A percentile compares a stretch with the other conserved stretches of the same genome.
Evolutionary conservation across 2,888 invertebrate genomes (phyloP).

Genomic region (Hetaerina titia): DNA sequence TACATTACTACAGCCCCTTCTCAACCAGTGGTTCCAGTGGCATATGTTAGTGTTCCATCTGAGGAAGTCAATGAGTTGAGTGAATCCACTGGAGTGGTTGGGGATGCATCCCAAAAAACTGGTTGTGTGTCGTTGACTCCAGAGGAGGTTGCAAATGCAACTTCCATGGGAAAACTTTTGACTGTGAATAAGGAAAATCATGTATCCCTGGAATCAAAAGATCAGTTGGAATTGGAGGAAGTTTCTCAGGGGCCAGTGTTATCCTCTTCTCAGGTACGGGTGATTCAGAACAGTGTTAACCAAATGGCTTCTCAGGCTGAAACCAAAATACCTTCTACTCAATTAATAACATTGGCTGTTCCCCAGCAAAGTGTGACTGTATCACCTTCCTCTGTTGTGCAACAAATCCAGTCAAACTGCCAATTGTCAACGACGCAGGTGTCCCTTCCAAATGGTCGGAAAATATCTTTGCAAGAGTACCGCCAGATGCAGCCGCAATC

Average conservation of each 20-base stretch:
- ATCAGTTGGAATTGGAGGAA: background rate
- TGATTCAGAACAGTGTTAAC: constrained; percentile 9
- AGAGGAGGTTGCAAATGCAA: background rate
- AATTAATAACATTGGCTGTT: constrained; percentile 8
- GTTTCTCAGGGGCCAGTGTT: background rate
- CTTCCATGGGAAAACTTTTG: background rate
- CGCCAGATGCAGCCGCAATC: constrained; percentile 39
- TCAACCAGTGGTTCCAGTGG: constrained; percentile 11
- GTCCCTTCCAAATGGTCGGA: constrained; percentile 49
- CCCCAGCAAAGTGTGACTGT: background rate
- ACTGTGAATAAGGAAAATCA: constrained; percentile 42
- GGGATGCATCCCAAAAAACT: background rate
- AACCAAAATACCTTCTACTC: constrained; percentile 22
- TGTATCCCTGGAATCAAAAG: constrained; percentile 14
- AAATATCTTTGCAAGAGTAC: constrained; percentile 42
- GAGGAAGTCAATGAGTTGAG: constrained; percentile 1
- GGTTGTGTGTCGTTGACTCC: background rate
- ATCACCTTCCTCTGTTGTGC: background rate
- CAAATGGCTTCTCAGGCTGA: background rate
- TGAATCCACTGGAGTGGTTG: background rate
- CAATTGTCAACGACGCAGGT: constrained; percentile 45
- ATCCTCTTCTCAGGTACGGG: constrained; percentile 17
- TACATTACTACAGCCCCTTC: constrained; percentile 41
- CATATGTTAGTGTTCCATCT: constrained; percentile 20
- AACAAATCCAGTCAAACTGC: constrained; percentile 20